Evolutionary conservation across 35 echinoderm and acorn worm species (phyloP).

Genomic region (Diadema setosum): DNA sequence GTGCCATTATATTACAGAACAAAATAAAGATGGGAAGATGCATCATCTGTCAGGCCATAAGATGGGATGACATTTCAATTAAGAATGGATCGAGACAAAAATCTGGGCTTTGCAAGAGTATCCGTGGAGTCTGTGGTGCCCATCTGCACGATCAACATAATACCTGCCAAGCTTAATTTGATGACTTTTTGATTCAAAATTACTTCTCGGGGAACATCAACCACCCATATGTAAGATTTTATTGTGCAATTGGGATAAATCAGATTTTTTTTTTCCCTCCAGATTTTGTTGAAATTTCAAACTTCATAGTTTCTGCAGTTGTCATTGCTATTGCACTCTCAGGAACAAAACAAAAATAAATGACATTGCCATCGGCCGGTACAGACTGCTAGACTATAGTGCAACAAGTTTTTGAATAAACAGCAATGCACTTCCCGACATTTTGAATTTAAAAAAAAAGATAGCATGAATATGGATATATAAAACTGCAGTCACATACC

Average conservation of each 20-base stretch:
- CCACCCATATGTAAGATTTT: neutral
- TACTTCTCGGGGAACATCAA: neutral
- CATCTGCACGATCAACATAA: neutral
- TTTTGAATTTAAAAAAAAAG: too few species aligned
- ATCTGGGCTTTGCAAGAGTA: neutral
- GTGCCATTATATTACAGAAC: too few species aligned
- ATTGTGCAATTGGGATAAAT: neutral
- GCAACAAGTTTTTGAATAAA: too few species aligned
- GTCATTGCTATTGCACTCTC: too few species aligned
- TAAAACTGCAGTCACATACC: too few species aligned
- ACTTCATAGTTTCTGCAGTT: neutral
- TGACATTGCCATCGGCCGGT: too few species aligned
- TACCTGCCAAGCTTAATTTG: neutral
- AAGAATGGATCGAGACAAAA: neutral
- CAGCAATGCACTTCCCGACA: too few species aligned
- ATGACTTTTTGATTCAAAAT: neutral
- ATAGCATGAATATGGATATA: too few species aligned
- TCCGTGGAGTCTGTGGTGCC: neutral
- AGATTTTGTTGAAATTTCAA: neutral
- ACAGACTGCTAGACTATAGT: too few species aligned
- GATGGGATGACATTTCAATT: conserved; percentile 10
- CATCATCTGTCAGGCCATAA: neutral
- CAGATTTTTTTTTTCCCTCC: neutral
- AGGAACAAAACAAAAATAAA: too few species aligned
- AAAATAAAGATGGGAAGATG: too few species aligned